Percentiles rank a stretch among this genome's conserved stretches.
Conservation (phyloP, 2,113 vertebrate species). For the Cheirogaleus medius region DNA sequence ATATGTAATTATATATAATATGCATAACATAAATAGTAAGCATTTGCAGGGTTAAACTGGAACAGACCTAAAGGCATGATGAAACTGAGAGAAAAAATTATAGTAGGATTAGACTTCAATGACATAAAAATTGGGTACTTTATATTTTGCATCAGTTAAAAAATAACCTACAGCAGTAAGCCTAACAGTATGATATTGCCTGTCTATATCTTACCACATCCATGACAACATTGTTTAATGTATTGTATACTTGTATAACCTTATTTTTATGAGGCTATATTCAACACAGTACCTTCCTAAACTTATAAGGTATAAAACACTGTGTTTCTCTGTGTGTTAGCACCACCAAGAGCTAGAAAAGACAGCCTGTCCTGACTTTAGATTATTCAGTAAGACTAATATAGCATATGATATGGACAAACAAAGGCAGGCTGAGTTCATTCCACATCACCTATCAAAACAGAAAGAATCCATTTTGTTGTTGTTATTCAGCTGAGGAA, state of each 20-base stretch:
- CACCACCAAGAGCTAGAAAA: slow-evolving; percentile 81
- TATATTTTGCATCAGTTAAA: slow-evolving; percentile 67
- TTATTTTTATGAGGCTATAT: slow-evolving; percentile 77
- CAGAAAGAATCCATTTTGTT: slow-evolving; percentile 63
- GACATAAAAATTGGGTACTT: slow-evolving; percentile 60
- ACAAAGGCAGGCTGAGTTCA: slow-evolving; percentile 75
- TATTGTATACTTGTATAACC: slow-evolving; percentile 75
- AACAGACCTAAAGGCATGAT: neutral
- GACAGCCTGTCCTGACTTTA: slow-evolving; percentile 51
- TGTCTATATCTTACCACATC: slow-evolving; percentile 76
- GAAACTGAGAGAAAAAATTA: neutral
- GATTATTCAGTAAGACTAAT: slow-evolving; percentile 36
- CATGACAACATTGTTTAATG: slow-evolving; percentile 78
- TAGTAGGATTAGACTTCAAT: neutral
- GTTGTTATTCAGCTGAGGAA: slow-evolving; percentile 69
- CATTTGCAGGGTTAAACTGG: neutral
- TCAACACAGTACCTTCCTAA: slow-evolving; percentile 58
- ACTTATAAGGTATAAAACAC: slow-evolving; percentile 56
- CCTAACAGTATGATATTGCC: slow-evolving; percentile 60
- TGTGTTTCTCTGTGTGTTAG: slow-evolving; percentile 71
- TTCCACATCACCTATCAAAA: slow-evolving; percentile 70
- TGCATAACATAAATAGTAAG: slow-evolving; percentile 36
- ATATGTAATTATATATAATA: neutral
- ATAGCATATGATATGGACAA: slow-evolving; percentile 49
- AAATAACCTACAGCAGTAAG: slow-evolving; percentile 71